Conservation (phyloP, 2,888 invertebrate genomes). For the Thysanoteuthis rhombus region DNA sequence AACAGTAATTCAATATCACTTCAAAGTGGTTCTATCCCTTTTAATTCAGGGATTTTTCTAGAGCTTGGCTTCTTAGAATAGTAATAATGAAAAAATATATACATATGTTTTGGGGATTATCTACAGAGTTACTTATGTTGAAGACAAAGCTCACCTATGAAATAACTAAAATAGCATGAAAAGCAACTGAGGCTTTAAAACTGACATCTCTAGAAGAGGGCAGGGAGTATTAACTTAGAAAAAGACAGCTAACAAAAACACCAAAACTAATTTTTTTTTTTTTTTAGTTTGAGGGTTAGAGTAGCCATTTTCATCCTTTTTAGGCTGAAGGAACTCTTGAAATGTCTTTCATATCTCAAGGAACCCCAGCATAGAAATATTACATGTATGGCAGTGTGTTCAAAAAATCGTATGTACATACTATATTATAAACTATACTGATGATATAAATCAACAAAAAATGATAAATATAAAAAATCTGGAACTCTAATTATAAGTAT, state of each 20-base stretch:
- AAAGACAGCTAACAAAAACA: neutral
- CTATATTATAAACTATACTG: too few species aligned
- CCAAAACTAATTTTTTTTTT: neutral
- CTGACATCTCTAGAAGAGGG: neutral
- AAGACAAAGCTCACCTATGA: neutral
- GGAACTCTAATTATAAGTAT: too few species aligned
- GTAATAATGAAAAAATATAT: neutral
- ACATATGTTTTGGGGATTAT: neutral
- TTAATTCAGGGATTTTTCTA: neutral
- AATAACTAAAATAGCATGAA: neutral
- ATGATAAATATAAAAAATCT: too few species aligned
- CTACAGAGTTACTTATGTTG: neutral
- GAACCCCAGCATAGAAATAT: too few species aligned
- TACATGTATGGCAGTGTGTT: too few species aligned
- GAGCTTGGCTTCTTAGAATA: neutral
- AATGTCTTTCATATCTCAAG: too few species aligned
- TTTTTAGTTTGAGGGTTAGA: neutral
- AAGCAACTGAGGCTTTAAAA: conserved; percentile 14
- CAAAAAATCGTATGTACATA: too few species aligned
- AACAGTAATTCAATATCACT: neutral
- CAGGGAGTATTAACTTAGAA: neutral
- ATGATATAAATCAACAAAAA: too few species aligned
- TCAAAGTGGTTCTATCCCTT: neutral
- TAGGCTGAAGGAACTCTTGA: too few species aligned
- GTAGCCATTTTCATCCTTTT: too few species aligned